These are phyloP conservation scores for Asarcornis scutulata DNA, from an alignment of 2,113 vertebrate genomes.

Conservation along the genomic window DNA sequence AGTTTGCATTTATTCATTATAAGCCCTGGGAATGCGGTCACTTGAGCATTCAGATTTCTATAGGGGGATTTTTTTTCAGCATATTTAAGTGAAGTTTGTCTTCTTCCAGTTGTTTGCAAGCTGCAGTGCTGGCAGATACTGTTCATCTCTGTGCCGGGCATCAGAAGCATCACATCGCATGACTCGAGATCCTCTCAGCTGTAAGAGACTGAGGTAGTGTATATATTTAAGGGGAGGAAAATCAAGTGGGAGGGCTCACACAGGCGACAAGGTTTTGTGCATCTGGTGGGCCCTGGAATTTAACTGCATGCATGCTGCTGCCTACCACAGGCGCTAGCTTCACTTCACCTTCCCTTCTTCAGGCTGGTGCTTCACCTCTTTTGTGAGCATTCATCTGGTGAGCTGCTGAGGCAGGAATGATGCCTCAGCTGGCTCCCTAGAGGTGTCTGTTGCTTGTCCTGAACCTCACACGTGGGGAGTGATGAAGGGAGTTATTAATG, in stretches of 20 bases:
- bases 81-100: neutral
- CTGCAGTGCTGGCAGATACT: neutral
- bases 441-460: neutral
- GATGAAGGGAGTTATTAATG: neutral
- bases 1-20: neutral
- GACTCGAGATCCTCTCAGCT: constrained; percentile 22
- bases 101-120: constrained; percentile 41
- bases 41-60: neutral
- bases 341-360: neutral
- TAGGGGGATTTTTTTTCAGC: neutral
- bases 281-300: neutral
- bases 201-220: constrained; percentile 37
- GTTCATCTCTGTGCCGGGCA: constrained; percentile 1
- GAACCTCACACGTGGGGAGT: neutral
- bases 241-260: neutral
- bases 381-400: neutral
- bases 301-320: neutral
- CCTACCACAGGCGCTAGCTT: neutral
- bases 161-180: rapidly evolving
- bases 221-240: neutral
- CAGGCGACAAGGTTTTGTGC: neutral
- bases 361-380: neutral
- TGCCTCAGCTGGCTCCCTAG: neutral
- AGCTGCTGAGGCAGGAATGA: neutral
- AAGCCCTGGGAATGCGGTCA: neutral